Evolutionary conservation across 2,797 vertebrate species (phyloP), one percentile per base, ranked within the genome.

Genomic region (Cirrhinus molitorella): DNA sequence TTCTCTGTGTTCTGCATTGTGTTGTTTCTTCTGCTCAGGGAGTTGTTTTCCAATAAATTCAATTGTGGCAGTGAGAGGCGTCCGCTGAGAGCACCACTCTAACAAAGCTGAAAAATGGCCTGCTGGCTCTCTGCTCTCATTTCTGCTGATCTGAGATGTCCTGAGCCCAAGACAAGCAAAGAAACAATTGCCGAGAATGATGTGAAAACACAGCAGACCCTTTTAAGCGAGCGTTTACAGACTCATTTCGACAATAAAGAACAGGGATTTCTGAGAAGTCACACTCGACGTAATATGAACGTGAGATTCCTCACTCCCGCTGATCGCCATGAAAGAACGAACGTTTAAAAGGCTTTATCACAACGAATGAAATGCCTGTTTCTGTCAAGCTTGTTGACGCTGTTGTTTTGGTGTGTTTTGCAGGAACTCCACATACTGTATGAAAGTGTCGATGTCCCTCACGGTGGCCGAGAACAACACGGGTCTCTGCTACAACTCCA

Each of bases 391-490:
- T 21, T 49, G 47, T 8, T 80, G 78, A 40, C 21, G 0, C 12
- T 77, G 87, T 59, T 68, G 13, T 37, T 77, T 25, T 34, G 40
- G 81, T 2, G 85, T 81, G 51, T 87, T 73, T 93, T 93, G 45
- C 96, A 99, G 98, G 93, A 99, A 99, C 90, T 98, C 98, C 84
- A 98, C 98, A 4, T 99, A 99, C 89, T 99, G 98, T 92, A 99
- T 99, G 97, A 99, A 99, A 94, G 98, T 99, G 89, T 99, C 98
- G 92, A 99, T 99, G 95, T 97, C 98, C 0, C 94, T 99, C 90
- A 96, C 94, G 0, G 98, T 99, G 91, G 97, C 97, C 23, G 97
- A 99, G 94, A 99, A 99, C 83, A 97, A 99, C 93, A 97, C 97
- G 0, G 97, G 97, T 92, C 95, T 98, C 87, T 99, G 98, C 94